These are phyloP conservation scores for Uropsilus gracilis DNA, from an alignment of 2,113 vertebrate genomes.

Conservation along the genomic window DNA sequence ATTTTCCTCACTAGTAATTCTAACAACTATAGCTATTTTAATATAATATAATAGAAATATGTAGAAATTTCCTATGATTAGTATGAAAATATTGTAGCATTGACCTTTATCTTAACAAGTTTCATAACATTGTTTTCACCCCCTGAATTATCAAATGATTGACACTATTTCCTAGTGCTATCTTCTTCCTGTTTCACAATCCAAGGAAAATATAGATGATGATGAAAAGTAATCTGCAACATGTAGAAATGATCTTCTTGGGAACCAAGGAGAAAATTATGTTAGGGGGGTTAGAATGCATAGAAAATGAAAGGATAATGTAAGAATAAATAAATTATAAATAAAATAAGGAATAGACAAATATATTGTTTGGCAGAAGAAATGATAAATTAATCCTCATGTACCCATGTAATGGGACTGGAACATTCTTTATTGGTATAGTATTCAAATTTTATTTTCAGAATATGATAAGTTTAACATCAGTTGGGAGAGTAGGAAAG, in stretches of 20 bases:
- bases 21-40: background rate
- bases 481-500: background rate
- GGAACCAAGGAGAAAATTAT: background rate
- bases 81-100: rapidly evolving
- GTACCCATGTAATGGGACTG: background rate
- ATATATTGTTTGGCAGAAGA: background rate
- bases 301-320: background rate
- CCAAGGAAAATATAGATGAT: background rate
- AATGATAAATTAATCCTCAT: background rate
- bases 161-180: background rate
- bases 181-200: background rate
- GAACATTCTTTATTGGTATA: no score
- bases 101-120: background rate
- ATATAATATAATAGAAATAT: background rate
- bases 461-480: background rate
- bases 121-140: background rate
- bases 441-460: background rate
- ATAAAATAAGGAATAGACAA: background rate
- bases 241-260: background rate
- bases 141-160: background rate
- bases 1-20: slow-evolving; percentile 6
- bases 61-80: background rate
- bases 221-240: background rate
- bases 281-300: background rate
- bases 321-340: background rate